Base-by-base conservation (phyloP, 2,797 vertebrate species). In the Pseudochromis fuscus region DNA sequence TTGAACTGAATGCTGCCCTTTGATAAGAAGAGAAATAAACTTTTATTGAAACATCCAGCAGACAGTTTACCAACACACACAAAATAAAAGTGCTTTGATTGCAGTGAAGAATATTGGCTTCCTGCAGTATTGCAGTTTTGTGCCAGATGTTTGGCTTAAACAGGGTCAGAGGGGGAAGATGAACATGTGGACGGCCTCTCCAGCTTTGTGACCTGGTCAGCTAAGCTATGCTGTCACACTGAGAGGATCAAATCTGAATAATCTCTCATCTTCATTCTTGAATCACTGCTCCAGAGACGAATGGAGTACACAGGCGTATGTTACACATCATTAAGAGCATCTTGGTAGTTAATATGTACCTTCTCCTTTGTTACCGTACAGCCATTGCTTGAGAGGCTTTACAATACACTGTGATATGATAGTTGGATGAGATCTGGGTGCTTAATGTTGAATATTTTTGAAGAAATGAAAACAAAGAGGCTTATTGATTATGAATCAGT, bases 101-200 rank as follows among this genome's bases (percentile, higher is more conserved):
- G 5, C 19, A 45, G 19, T 42, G 19, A 45, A 45, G 7, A 23
- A 31, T 48, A 63, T 74, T 81, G 70, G 61, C 67, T 68, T 64
- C 79, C 69, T 72, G 62, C 58, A 25, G 63, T n/a, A 28, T 62
- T 62, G 49, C n/a, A n/a, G n/a, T n/a, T n/a, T 65, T 40, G 25
- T 55, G 62, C 78, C 90, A 90, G 90, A 87, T 90, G 80, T 86
- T 81, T 73, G 69, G 63, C 59, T 82, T 80, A 59, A 65, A 73
- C 38, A 61, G 60, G 78, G 63, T 83, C 59, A 67, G 52, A 75
- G 61, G 59, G 69, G 62, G 49, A 59, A 79, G 72, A 57, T 60
- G 60, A 87, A 65, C 79, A 81, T 83, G 62, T 62, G 60, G 66
- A 49, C 33, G n/a, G 38, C 62, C 35, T 58, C 46, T 58, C 33